These are phyloP conservation scores for Dendrocincla fuliginosa DNA, from an alignment of 2,797 vertebrate species.

Conservation along the genomic window DNA sequence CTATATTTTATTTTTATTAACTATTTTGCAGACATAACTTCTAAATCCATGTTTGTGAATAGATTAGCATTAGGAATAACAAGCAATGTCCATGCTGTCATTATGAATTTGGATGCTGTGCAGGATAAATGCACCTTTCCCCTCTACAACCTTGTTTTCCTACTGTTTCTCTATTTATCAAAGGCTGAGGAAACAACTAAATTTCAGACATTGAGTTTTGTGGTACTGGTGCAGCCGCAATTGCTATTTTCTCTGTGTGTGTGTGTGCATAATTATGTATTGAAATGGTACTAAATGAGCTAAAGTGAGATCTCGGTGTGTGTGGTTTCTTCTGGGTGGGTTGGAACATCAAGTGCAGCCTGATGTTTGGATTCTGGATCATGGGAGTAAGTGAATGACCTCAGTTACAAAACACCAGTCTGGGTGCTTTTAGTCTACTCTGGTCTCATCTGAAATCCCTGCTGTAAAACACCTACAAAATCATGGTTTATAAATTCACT, in stretches of 20 bases:
- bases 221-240: neutral
- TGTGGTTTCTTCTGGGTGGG: neutral
- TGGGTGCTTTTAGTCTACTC: neutral
- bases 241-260: accelerated
- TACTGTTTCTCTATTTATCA: neutral
- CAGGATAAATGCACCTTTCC: neutral
- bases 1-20: neutral
- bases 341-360: neutral
- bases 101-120: neutral
- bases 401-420: neutral
- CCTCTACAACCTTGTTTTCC: accelerated
- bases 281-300: neutral
- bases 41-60: neutral
- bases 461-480: neutral
- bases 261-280: accelerated
- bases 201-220: accelerated
- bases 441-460: neutral
- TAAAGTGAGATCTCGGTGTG: too few species aligned
- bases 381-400: neutral
- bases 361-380: neutral
- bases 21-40: neutral
- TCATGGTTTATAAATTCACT: neutral
- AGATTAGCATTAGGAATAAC: neutral
- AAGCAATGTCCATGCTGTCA: neutral
- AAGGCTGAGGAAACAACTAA: neutral